Base-by-base conservation (phyloP, 2,797 vertebrate genomes). In the Novumbra hubbsi region DNA sequence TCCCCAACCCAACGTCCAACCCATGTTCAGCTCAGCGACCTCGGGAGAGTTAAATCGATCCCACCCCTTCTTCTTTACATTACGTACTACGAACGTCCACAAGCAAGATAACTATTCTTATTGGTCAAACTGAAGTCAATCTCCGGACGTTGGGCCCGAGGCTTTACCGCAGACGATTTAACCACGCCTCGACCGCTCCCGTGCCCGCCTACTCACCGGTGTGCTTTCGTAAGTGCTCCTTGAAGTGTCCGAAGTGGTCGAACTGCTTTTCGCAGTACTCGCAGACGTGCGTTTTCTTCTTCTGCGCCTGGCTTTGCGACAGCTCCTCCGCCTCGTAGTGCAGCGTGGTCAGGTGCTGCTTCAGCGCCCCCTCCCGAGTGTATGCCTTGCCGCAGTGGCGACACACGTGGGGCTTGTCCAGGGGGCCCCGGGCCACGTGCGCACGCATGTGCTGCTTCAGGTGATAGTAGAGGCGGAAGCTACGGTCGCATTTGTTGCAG, bases 221-320 rank as follows among this genome's bases (percentile, higher is more conserved):
- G 89, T 99, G 98, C 77, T 99, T 99, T 73, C 98, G 91, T 72
- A 99, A 91, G 79, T 99, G 98, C 77, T 99, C 98, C 91, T 99
- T 99, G 90, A 98, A 99, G 88, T 99, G 98, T n/a, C 98, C 98
- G 16, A 99, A 98, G 87, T 99, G 98, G 81, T 99, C 97, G 84
- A 99, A 99, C 83, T 97, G 95, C 84, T 99, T 99, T 52, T 96
- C 95, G 81, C 98, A 99, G 87, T 98, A 98, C 86, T 97, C 96
- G 89, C 98, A 99, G 77, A 97, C 86, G 7, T 99, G 98, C 84
- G 98, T 96, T 91, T 97, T 98, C 92, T 98, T 98, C 88, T 95
- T 94, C 74, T 94, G 93, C 81, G 94, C 96, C 84, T 96, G 96
- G 84, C 94, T 95, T 82, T 91, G 96, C 79, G 92, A 93, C 66